phyloP scores from a whole-genome alignment of 1,140 invertebrate genomes.

The Drosophila elegans region DNA sequence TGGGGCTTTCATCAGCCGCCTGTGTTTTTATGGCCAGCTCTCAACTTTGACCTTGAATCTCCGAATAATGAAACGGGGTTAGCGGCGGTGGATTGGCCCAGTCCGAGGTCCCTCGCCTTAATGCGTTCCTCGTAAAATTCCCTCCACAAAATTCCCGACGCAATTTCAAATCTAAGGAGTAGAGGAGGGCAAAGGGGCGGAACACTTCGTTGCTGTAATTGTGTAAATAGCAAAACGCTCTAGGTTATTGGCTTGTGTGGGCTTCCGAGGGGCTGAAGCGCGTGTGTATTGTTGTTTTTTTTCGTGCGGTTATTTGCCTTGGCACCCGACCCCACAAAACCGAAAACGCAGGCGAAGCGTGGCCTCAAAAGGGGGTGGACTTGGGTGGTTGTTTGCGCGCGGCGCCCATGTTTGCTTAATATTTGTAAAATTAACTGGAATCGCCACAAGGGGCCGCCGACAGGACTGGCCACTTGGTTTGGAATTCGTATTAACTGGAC shows the following conservation, averaged over 20 bases:
- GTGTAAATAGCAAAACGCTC: constrained; percentile 77
- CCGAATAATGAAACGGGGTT: constrained; percentile 37
- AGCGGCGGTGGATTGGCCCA: constrained; percentile 1
- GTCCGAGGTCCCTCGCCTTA: constrained; percentile 24
- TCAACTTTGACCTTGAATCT: constrained; percentile 76
- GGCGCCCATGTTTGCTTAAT: constrained; percentile 57
- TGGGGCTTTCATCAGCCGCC: constrained; percentile 19
- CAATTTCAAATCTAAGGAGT: constrained; percentile 53
- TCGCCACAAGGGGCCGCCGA: constrained; percentile 1
- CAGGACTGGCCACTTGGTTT: constrained; percentile 29
- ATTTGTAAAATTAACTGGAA: constrained; percentile 63
- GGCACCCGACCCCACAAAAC: constrained; percentile 12
- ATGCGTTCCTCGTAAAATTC: constrained; percentile 60
- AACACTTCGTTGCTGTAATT: constrained; percentile 64
- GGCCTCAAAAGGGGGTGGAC: neutral
- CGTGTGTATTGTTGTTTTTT: constrained; percentile 53
- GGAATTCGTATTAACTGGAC: constrained; percentile 37
- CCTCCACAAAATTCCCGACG: constrained; percentile 64
- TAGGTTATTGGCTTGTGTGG: constrained; percentile 72
- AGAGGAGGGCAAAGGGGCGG: neutral
- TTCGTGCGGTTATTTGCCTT: constrained; percentile 56
- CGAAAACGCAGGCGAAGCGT: neutral
- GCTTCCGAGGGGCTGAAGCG: constrained; percentile 30
- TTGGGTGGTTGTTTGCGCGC: constrained; percentile 20
- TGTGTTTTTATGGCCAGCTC: constrained; percentile 59